A percentile compares a stretch with the other conserved stretches of the same genome.
Conservation (phyloP, 2,888 invertebrate genomes). For the Diloba caeruleocephala region DNA sequence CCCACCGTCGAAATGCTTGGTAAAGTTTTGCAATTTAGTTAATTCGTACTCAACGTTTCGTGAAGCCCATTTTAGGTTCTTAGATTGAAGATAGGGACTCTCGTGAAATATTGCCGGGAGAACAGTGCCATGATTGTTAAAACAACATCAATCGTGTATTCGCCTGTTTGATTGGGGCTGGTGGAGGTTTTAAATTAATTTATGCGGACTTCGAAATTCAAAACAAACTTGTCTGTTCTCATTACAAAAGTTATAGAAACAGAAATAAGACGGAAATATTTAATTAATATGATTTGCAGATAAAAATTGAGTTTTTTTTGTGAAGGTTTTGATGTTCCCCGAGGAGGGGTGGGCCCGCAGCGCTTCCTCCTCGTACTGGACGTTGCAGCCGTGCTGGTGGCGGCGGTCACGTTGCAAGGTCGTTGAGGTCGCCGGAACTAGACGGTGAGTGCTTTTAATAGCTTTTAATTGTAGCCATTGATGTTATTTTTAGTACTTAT, state of each 20-base stretch:
- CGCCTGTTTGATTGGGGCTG: conserved; percentile 25
- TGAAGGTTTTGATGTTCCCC: conserved; percentile 94
- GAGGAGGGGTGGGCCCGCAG: conserved; percentile 97
- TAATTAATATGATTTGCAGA: background rate
- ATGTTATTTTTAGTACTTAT: too few relatives aligned
- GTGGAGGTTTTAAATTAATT: conserved; percentile 49
- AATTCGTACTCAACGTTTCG: conserved; percentile 80
- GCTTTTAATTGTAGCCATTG: too few relatives aligned
- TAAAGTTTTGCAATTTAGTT: conserved; percentile 87
- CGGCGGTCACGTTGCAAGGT: conserved; percentile 94
- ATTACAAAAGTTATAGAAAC: conserved; percentile 37
- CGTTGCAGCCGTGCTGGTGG: conserved; percentile 96
- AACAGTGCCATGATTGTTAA: conserved; percentile 65
- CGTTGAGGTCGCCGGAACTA: conserved; percentile 94
- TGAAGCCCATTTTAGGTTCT: conserved; percentile 64
- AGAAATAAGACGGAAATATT: conserved; percentile 11
- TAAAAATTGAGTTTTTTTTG: conserved; percentile 37
- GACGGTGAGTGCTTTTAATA: conserved; percentile 83
- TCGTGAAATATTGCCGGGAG: conserved; percentile 67
- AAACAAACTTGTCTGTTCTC: conserved; percentile 49
- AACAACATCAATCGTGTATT: conserved; percentile 66
- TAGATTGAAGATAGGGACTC: conserved; percentile 71
- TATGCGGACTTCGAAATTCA: conserved; percentile 46
- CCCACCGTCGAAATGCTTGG: conserved; percentile 81
- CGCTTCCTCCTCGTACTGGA: conserved; percentile 96